Evolutionary conservation across 2,113 vertebrate species (phyloP).

Genomic region (Cathartes aura): DNA sequence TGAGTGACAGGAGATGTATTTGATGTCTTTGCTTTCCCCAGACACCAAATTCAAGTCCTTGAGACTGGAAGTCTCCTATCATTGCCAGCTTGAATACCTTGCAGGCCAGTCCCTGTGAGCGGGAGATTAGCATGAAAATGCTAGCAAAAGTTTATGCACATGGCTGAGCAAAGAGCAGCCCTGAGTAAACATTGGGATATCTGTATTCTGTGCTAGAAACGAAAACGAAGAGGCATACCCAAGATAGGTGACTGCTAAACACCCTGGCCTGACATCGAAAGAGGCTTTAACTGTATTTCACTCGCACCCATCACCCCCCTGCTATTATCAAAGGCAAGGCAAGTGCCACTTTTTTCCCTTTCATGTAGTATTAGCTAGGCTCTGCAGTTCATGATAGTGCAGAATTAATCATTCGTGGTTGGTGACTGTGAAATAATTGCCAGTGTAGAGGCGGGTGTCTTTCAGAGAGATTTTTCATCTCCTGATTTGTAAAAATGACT

Average conservation of each 20-base stretch:
- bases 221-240: neutral
- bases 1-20: neutral
- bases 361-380: fast-evolving
- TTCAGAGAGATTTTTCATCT: neutral
- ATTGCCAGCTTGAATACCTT: neutral
- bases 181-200: neutral
- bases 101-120: neutral
- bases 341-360: neutral
- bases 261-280: neutral
- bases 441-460: neutral
- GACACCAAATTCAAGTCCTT: neutral
- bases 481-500: neutral
- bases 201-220: neutral
- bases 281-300: neutral
- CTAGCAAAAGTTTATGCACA: neutral
- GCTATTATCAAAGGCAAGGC: neutral
- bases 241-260: fast-evolving
- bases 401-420: neutral
- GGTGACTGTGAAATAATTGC: neutral
- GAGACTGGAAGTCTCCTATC: neutral
- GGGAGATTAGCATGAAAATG: neutral
- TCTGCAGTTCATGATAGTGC: neutral
- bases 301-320: neutral
- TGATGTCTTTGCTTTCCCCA: neutral
- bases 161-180: neutral